Evolutionary conservation across 2,113 vertebrate genomes (phyloP).

Genomic region (Helogale parvula): DNA sequence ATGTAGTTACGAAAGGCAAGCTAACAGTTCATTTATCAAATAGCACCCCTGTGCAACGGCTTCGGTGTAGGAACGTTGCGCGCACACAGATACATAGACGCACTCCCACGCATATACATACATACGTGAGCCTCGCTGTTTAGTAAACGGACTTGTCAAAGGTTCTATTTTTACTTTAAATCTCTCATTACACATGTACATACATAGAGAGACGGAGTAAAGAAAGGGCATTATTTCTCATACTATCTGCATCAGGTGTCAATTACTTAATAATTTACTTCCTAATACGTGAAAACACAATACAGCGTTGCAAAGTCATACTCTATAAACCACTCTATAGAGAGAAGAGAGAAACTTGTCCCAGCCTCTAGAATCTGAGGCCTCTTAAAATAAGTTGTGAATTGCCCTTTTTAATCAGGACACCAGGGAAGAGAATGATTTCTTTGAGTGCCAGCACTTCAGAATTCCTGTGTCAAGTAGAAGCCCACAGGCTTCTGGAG

Average conservation of each 20-base stretch:
- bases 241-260: not conserved
- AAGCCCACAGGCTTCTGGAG: slow-evolving; percentile 44
- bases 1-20: slow-evolving; percentile 49
- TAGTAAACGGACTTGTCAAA: not conserved
- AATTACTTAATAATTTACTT: slow-evolving; percentile 25
- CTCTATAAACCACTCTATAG: not conserved
- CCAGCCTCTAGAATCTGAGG: not conserved
- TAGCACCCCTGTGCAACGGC: slow-evolving; percentile 11
- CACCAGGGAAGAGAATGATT: not conserved
- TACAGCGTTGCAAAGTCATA: not conserved
- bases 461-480: slow-evolving; percentile 47
- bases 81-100: too few species aligned
- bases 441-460: slow-evolving; percentile 40
- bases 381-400: slow-evolving; percentile 49
- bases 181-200: not conserved
- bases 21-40: slow-evolving; percentile 46
- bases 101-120: not conserved
- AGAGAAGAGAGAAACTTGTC: not conserved
- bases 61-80: too few species aligned
- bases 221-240: not conserved
- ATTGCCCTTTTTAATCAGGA: slow-evolving; percentile 62
- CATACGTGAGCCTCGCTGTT: not conserved
- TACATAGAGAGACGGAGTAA: not conserved
- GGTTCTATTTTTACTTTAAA: not conserved
- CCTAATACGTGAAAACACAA: not conserved